Evolutionary conservation across 2,113 vertebrate species (phyloP), one percentile per base, ranked within the genome.

Genomic region (Mola mola): DNA sequence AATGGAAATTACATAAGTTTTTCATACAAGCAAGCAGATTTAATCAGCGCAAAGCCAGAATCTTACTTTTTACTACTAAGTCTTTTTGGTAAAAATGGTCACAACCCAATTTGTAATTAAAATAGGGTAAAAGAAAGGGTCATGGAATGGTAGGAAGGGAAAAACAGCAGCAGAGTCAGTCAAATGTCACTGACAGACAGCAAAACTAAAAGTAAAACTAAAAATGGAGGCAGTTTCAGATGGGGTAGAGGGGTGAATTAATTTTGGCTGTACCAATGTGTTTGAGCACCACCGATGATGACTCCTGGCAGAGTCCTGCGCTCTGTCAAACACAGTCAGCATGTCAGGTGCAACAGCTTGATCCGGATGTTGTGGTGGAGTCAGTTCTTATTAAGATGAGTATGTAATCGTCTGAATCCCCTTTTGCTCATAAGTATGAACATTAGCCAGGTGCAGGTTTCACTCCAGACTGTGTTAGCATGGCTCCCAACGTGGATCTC

Each of bases 21-120:
- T 62, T 46, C 59, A 58, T 24, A 31, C 28, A 53, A 31, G 24
- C 25, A 50, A 70, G 40, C 28, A 26, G 41, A 70, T 76, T 57
- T 44, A 28, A 64, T 68, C 33, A 67, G 64, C 72, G 69, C 60
- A 57, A 76, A 76, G 44, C 24, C 6, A 10, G 61, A 69, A 82
- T 76, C 60, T 34, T 28, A 51, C 60, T 78, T 46, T 82, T 80
- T 31, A 40, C 28, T 55, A 48, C 48, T 58, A 13, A 26, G 8
- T 15, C 1, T 1, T 40, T 36, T n/a, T 4, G 22, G 29, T 64
- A 44, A 55, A 58, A 33, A 51, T 55, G 22, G 33, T 22, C 33
- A 61, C 49, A 61, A 29, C 0, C 20, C 46, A 21, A 53, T 21
- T 38, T 47, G 11, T 15, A 24, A 36, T 26, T 19, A 9, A 43